Evolutionary conservation across 1,140 invertebrate species (phyloP).

Genomic region (Temnothorax longispinosus): DNA sequence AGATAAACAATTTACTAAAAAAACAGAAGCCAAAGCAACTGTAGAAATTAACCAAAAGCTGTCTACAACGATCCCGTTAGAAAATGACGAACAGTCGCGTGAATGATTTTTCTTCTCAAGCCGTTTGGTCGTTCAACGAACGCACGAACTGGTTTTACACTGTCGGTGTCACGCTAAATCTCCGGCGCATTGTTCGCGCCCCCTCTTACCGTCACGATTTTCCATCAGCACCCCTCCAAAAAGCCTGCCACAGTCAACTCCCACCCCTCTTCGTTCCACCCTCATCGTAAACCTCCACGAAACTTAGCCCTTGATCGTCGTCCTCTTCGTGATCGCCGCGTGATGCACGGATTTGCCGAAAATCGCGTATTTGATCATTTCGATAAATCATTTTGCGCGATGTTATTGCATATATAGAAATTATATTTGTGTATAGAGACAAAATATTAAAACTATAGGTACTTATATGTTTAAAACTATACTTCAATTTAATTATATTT

Average conservation of each 20-base stretch:
- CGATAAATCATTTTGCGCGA: slow-evolving; percentile 33
- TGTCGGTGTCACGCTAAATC: slow-evolving; percentile 81
- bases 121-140: slow-evolving; percentile 54
- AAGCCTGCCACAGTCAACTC: slow-evolving; percentile 68
- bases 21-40: neutral
- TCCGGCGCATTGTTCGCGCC: slow-evolving; percentile 81
- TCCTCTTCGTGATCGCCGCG: slow-evolving; percentile 59
- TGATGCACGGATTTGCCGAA: slow-evolving; percentile 53
- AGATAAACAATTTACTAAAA: neutral
- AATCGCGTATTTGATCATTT: slow-evolving; percentile 61
- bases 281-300: slow-evolving; percentile 53
- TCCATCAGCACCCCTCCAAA: slow-evolving; percentile 77
- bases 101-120: slow-evolving; percentile 48
- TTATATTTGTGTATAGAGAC: neutral
- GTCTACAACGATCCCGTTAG: neutral
- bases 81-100: slow-evolving; percentile 15
- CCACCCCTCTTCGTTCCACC: slow-evolving; percentile 49
- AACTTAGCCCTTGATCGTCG: slow-evolving; percentile 48
- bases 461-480: neutral
- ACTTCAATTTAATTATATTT: neutral
- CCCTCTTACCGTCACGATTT: slow-evolving; percentile 80
- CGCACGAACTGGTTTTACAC: slow-evolving; percentile 75
- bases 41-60: neutral
- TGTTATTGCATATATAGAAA: neutral
- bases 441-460: neutral